These are phyloP conservation scores for Phoebastria nigripes DNA, from an alignment of 2,797 vertebrate species.

Conservation along the genomic window DNA sequence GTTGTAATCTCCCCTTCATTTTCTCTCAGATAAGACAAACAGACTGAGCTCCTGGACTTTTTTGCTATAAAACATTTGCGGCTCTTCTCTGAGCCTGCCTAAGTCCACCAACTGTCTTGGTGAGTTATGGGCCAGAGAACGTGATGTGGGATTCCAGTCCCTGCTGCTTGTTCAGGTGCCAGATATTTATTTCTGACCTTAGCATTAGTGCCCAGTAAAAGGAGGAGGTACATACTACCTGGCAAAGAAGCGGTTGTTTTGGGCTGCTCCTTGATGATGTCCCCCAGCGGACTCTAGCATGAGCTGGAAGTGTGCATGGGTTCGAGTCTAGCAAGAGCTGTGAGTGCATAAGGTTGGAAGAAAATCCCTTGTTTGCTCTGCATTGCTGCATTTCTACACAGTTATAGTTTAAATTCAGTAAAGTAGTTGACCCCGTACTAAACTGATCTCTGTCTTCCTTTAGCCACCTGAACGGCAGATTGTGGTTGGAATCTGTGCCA, in stretches of 20 bases:
- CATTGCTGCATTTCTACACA: background rate
- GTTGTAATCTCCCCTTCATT: background rate
- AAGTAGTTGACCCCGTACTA: background rate
- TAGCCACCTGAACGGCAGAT: constrained; percentile 95
- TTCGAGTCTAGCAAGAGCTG: background rate
- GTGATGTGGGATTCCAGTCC: background rate
- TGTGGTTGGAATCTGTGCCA: constrained; percentile 96
- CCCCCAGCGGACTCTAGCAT: background rate
- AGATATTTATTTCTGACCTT: background rate
- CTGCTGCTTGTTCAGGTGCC: background rate
- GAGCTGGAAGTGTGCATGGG: background rate
- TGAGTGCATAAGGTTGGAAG: background rate
- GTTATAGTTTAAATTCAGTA: background rate
- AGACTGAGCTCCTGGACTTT: background rate
- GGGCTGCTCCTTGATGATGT: background rate
- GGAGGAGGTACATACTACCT: background rate
- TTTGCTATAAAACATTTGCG: background rate
- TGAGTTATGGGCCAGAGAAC: background rate
- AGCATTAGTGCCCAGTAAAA: background rate
- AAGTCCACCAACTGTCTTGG: background rate
- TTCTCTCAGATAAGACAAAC: background rate
- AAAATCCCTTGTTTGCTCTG: background rate
- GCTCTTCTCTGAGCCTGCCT: background rate
- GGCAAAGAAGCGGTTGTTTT: background rate
- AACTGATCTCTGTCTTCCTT: background rate